phyloP scores from a whole-genome alignment of 1,140 invertebrate species.

The Plectrocnemia conspersa region DNA sequence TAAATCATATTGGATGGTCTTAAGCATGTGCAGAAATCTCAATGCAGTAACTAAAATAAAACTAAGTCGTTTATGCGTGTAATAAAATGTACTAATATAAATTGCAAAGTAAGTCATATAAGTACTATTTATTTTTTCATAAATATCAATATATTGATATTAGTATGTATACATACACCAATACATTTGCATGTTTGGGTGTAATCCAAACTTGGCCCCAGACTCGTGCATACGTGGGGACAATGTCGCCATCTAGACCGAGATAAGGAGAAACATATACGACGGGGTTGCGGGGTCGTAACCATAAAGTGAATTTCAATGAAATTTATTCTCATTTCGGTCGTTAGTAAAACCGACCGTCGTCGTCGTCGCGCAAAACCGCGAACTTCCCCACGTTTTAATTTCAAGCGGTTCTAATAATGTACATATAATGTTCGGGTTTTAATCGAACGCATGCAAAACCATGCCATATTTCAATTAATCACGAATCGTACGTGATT shows the following conservation, averaged over 20 bases:
- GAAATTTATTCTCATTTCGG: slow-evolving; percentile 31
- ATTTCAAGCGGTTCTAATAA: slow-evolving; percentile 3
- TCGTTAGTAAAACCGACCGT: slow-evolving; percentile 22
- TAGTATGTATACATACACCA: too few relatives aligned
- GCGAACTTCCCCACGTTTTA: background rate
- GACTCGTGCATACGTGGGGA: too few relatives aligned
- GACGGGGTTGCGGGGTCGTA: slow-evolving; percentile 31
- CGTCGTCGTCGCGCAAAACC: background rate
- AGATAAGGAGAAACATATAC: slow-evolving; percentile 35
- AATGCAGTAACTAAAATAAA: too few relatives aligned
- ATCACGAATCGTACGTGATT: slow-evolving; percentile 28
- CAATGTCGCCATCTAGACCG: slow-evolving; percentile 17
- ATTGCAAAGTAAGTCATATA: too few relatives aligned
- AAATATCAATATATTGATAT: too few relatives aligned
- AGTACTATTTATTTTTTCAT: too few relatives aligned
- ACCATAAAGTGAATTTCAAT: slow-evolving; percentile 34
- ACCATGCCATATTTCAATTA: slow-evolving; percentile 33
- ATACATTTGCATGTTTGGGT: too few relatives aligned
- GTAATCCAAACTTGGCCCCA: too few relatives aligned
- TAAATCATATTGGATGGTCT: too few relatives aligned
- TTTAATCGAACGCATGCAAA: slow-evolving; percentile 18
- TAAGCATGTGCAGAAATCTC: too few relatives aligned
- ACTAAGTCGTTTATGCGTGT: too few relatives aligned
- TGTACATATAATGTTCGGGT: slow-evolving; percentile 6
- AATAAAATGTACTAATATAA: too few relatives aligned